Conservation (phyloP, 2,888 invertebrate species). For the Onthophagus sagittarius region DNA sequence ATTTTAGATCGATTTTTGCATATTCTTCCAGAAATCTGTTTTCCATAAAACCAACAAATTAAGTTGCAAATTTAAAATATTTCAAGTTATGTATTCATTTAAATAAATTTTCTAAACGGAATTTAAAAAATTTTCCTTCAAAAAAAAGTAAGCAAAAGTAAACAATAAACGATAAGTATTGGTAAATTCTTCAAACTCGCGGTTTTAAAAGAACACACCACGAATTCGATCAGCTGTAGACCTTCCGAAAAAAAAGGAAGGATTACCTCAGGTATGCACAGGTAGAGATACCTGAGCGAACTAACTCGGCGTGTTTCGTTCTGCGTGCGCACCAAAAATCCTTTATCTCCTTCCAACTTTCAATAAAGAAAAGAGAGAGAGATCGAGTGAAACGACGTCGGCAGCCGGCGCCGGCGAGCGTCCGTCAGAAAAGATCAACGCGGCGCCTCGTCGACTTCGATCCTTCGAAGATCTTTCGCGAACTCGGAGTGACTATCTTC, state of each 20-base stretch:
- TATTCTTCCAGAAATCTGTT: too few species aligned
- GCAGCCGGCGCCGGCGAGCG: background rate
- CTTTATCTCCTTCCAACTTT: background rate
- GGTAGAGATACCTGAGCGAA: background rate
- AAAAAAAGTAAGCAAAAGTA: too few species aligned
- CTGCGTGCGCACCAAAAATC: background rate
- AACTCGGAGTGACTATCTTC: background rate
- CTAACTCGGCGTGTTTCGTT: background rate
- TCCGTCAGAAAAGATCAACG: background rate
- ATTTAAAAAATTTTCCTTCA: too few species aligned
- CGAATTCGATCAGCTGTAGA: background rate
- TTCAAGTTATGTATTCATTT: too few species aligned
- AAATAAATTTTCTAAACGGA: too few species aligned
- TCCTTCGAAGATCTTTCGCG: background rate
- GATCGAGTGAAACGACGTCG: background rate
- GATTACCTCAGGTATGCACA: background rate
- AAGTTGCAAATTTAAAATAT: too few species aligned
- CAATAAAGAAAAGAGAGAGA: background rate
- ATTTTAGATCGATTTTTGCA: too few species aligned
- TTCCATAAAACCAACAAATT: too few species aligned
- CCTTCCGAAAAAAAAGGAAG: background rate
- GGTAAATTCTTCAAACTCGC: background rate
- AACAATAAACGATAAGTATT: background rate
- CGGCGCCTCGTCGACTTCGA: background rate
- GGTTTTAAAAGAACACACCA: background rate